Evolutionary conservation across 1,140 invertebrate species (phyloP), one percentile per base, ranked within the genome.

Genomic region (Brachionus angularis): DNA sequence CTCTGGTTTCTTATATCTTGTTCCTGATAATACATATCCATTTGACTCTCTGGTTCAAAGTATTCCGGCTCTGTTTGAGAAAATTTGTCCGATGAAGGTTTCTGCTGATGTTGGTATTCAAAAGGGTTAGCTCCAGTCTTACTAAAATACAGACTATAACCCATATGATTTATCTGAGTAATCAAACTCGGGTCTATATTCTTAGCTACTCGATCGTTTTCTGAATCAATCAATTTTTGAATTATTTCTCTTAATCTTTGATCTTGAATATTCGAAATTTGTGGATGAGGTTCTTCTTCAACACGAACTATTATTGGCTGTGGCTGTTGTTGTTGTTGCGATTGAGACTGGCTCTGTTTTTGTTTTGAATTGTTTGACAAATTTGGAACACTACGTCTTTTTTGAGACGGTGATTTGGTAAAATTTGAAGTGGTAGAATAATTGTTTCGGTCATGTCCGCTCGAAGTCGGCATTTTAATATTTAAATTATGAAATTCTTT

Each of bases 231-330:
- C 23, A 67, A 46, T 33, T 50, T 46, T 29, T 67, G 42, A 34
- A 67, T 42, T 50, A 67, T 67, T 47, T 67, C 62, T 47, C 62
- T 67, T 3, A 67, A 25, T 16, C 62, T 27, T 27, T 50, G 62
- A 34, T 67, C 62, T 1, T 27, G 62, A 7, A 67, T 67, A 42
- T 33, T 23, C 5, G 47, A 39, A 23, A 31, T 34, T 10, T 18
- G 8, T 4, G 42, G 21, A 42, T 44, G 34, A 62, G 23, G 23
- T 10, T 16, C 10, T 10, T 42, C 16, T 42, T 42, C 39, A 16
- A 16, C 16, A 16, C 39, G 39, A 42, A 42, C 39, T 16, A 16
- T 16, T 12, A 25, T 27, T 7, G 25, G 36, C 16, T 14, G 18
- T 10, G 42, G 12, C 3, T 39, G 33, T 21, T 46, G 42, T 39